phyloP scores from a whole-genome alignment of 2,797 vertebrate species.

The Liparis tanakae region DNA sequence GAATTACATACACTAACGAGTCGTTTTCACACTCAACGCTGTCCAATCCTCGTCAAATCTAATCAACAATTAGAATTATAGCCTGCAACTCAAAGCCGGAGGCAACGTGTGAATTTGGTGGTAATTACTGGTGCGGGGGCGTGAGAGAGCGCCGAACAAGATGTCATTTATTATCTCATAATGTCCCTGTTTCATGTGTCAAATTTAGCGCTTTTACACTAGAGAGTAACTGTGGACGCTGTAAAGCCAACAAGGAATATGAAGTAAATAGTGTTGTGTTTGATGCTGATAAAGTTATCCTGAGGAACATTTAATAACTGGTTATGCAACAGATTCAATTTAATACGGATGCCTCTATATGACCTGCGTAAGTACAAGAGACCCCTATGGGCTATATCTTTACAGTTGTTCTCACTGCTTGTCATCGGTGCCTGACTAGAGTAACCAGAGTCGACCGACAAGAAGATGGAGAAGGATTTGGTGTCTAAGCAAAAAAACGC shows the following conservation, averaged over 20 bases:
- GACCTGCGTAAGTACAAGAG: neutral
- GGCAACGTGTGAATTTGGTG: conserved; percentile 30
- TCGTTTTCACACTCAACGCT: conserved; percentile 45
- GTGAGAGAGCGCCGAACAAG: conserved; percentile 27
- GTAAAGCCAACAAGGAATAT: neutral
- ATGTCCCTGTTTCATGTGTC: neutral
- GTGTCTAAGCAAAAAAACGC: neutral
- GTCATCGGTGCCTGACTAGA: neutral
- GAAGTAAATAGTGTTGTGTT: neutral
- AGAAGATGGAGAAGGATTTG: neutral
- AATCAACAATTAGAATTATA: conserved; percentile 49
- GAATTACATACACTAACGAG: conserved; percentile 33
- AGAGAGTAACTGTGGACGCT: neutral
- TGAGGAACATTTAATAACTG: neutral
- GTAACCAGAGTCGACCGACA: too few relatives aligned
- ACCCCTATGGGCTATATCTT: neutral
- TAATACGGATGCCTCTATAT: neutral
- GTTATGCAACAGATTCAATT: neutral
- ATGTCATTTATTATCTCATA: conserved; percentile 22
- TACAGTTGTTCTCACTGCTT: neutral
- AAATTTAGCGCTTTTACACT: neutral
- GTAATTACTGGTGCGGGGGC: conserved; percentile 40
- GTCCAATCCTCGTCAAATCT: conserved; percentile 37
- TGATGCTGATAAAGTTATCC: conserved; percentile 2
- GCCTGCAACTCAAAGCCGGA: conserved; percentile 38